Evolutionary conservation across 2,797 vertebrate species (phyloP).

Genomic region (Peromyscus attwateri): DNA sequence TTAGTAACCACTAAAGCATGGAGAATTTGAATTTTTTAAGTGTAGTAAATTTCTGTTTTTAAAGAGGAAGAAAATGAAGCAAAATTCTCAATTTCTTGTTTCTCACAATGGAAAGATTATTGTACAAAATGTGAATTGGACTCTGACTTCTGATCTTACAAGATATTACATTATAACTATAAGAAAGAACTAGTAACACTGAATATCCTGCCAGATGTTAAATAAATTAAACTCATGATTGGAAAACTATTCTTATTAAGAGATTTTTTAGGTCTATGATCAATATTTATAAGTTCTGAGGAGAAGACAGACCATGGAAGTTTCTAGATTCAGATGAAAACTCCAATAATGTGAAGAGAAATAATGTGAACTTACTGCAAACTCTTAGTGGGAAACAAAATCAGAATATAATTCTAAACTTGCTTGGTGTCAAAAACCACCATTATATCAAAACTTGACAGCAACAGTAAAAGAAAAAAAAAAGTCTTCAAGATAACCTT

Average conservation of each 20-base stretch:
- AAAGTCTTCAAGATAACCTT: background rate
- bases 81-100: background rate
- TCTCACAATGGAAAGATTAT: background rate
- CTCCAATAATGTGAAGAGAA: background rate
- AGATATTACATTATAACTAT: background rate
- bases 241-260: background rate
- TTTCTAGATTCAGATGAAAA: background rate
- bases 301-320: background rate
- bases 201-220: background rate
- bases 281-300: background rate
- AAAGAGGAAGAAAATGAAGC: background rate
- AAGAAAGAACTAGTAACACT: background rate
- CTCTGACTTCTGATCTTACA: background rate
- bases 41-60: background rate
- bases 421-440: background rate
- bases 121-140: background rate
- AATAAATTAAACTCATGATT: background rate
- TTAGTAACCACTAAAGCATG: background rate
- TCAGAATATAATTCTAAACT: background rate
- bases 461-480: background rate
- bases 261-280: background rate
- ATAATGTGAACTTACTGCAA: background rate
- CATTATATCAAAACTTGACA: background rate
- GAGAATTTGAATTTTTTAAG: background rate
- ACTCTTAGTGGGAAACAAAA: background rate